Evolutionary conservation across 2,888 invertebrate genomes (phyloP).

Genomic region (Oscheius onirici): DNA sequence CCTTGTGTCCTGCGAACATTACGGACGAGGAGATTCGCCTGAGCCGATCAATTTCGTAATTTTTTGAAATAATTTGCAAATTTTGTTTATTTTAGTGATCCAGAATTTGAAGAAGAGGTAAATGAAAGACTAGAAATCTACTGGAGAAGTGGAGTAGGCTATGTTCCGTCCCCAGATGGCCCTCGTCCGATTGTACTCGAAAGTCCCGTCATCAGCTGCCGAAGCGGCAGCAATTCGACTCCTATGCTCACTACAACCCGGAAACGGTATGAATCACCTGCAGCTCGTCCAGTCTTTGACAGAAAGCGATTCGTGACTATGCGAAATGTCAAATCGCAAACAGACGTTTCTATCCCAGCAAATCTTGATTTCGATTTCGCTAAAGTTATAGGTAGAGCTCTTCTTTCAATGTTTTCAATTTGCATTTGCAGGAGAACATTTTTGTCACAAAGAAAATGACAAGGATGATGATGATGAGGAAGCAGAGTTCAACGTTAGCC

Average conservation of each 20-base stretch:
- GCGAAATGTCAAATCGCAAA: constrained; percentile 39
- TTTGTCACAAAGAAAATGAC: neutral
- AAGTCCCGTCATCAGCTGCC: constrained; percentile 9
- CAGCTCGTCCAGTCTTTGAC: constrained; percentile 11
- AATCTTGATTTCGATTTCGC: constrained; percentile 39
- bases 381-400: constrained; percentile 37
- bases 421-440: constrained; percentile 14
- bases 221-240: neutral
- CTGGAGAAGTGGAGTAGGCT: constrained; percentile 46
- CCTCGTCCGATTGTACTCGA: constrained; percentile 32
- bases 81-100: constrained; percentile 37
- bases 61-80: neutral
- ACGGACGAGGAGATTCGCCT: constrained; percentile 50
- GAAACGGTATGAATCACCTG: constrained; percentile 2
- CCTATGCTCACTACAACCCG: neutral
- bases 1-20: constrained; percentile 46
- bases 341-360: constrained; percentile 46
- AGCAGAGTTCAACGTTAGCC: constrained; percentile 35
- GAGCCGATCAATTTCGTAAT: constrained; percentile 42
- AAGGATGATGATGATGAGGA: neutral
- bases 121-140: constrained; percentile 44
- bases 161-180: constrained; percentile 53
- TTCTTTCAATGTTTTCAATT: neutral
- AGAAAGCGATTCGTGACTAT: constrained; percentile 14
- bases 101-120: constrained; percentile 45